Conservation (phyloP, 2,797 vertebrate species). For the Staurois parvus region DNA sequence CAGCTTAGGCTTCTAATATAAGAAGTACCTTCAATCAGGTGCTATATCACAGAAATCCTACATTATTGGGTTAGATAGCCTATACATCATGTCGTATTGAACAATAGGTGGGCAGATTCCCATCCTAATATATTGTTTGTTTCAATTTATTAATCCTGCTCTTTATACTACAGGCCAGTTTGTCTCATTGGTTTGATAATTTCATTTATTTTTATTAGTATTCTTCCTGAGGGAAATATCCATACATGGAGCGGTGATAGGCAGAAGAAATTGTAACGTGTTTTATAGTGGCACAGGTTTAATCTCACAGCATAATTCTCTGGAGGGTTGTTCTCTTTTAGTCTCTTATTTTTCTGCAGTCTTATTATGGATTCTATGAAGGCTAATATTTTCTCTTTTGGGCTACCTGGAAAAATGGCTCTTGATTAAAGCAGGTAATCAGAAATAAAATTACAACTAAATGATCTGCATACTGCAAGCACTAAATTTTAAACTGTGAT, state of each 20-base stretch:
- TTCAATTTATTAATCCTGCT: neutral
- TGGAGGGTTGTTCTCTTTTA: conserved; percentile 3
- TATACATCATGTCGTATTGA: neutral
- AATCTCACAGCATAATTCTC: conserved; percentile 13
- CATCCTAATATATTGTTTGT: neutral
- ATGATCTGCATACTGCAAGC: no score
- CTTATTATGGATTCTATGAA: neutral
- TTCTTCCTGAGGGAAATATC: conserved; percentile 29
- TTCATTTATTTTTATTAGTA: neutral
- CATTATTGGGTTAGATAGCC: neutral
- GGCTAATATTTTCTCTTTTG: neutral
- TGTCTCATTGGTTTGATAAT: neutral
- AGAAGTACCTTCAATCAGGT: neutral
- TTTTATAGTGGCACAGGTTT: neutral
- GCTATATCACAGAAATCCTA: neutral
- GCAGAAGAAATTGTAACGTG: neutral
- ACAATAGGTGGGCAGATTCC: neutral
- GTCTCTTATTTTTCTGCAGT: neutral
- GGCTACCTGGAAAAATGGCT: neutral
- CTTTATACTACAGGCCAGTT: neutral
- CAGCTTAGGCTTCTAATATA: neutral
- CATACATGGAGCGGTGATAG: neutral
- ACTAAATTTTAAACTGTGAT: no score
- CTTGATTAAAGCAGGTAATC: neutral
- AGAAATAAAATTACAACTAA: neutral